Percentiles rank a stretch among this genome's conserved stretches.
These are phyloP conservation scores for Archips crataeganus DNA, from an alignment of 2,888 invertebrate species.

Conservation along the genomic window DNA sequence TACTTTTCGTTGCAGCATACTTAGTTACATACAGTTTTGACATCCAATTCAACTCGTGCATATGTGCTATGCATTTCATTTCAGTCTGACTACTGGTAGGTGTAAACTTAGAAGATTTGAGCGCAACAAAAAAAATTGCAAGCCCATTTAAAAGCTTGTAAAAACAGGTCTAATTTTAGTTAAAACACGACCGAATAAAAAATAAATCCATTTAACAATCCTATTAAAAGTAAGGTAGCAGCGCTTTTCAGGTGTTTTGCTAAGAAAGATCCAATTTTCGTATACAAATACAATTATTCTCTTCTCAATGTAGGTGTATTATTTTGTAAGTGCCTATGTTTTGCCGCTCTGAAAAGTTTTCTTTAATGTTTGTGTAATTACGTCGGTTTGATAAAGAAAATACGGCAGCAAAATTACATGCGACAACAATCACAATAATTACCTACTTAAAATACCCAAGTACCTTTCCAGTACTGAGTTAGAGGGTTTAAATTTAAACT, in stretches of 20 bases:
- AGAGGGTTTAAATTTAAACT: background rate
- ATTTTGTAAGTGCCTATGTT: background rate
- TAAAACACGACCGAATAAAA: background rate
- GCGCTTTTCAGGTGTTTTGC: conserved; percentile 11
- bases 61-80: too few species aligned
- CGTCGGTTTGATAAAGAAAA: background rate
- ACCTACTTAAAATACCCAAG: background rate
- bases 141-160: too few species aligned
- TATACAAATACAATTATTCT: conserved; percentile 26
- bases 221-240: conserved; percentile 25
- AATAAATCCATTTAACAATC: conserved; percentile 15
- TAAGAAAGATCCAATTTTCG: conserved; percentile 21
- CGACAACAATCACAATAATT: background rate
- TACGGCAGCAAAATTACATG: background rate
- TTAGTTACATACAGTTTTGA: too few species aligned
- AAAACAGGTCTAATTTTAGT: background rate
- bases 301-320: background rate
- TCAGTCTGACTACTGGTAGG: too few species aligned
- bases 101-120: too few species aligned
- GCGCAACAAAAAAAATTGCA: too few species aligned
- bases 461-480: background rate
- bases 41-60: too few species aligned
- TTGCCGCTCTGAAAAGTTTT: conserved; percentile 32
- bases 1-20: too few species aligned
- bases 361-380: background rate